phyloP scores from a whole-genome alignment of 2,797 vertebrate species.

The Melanogrammus aeglefinus region DNA sequence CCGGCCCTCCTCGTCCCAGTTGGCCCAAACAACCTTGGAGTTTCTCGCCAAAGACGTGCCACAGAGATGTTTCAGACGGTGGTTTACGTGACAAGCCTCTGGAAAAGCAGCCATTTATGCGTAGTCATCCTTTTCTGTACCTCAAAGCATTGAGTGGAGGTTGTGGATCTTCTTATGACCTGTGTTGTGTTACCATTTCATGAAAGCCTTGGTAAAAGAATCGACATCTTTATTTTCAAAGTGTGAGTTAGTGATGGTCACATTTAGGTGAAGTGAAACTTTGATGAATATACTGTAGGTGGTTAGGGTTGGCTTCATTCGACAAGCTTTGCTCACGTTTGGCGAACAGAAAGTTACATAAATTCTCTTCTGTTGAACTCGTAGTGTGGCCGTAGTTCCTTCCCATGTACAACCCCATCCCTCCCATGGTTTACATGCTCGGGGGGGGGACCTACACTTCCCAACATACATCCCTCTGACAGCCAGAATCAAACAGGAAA shows the following conservation, averaged over 20 bases:
- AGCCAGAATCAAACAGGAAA: conserved; percentile 19
- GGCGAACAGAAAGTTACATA: background rate
- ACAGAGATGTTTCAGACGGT: too few species aligned
- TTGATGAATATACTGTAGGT: too few species aligned
- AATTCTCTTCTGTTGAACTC: background rate
- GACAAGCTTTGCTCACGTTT: too few species aligned
- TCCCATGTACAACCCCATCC: background rate
- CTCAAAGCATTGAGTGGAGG: background rate
- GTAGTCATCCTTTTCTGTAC: background rate
- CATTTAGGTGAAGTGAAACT: background rate
- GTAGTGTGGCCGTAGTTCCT: background rate
- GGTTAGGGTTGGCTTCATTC: too few species aligned
- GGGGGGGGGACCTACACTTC: background rate
- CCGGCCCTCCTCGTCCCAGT: conserved; percentile 80
- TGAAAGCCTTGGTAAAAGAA: too few species aligned
- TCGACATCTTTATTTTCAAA: background rate
- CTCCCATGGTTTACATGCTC: background rate
- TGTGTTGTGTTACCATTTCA: too few species aligned
- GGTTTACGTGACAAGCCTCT: too few species aligned
- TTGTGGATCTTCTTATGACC: too few species aligned
- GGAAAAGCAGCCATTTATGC: too few species aligned
- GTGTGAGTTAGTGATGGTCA: background rate
- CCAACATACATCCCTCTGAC: background rate
- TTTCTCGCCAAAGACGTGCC: too few species aligned
- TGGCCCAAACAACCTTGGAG: conserved; percentile 59